phyloP scores from a whole-genome alignment of 2,888 invertebrate genomes.

The Cylindroiulus punctatus region DNA sequence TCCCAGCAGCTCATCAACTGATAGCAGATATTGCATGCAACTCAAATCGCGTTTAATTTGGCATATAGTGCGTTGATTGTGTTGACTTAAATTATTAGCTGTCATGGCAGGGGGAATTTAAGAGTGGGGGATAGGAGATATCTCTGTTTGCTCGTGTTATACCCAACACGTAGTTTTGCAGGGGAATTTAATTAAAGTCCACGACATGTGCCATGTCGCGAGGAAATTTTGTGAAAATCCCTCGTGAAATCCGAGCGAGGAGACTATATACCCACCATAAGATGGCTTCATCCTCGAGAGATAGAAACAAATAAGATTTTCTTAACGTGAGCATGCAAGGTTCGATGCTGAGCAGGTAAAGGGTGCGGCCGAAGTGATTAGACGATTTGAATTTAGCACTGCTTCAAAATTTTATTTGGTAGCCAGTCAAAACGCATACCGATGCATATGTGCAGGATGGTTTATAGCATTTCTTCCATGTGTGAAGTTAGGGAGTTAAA shows the following conservation, averaged over 20 bases:
- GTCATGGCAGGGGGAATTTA: conserved; percentile 37
- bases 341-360: background rate
- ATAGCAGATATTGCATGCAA: conserved; percentile 40
- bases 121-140: background rate
- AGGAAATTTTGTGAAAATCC: background rate
- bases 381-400: no score
- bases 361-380: no score
- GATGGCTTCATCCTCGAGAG: background rate
- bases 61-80: conserved; percentile 40
- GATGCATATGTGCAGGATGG: no score
- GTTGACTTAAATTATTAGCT: conserved; percentile 45
- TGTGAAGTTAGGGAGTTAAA: no score
- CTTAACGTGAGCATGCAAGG: background rate
- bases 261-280: background rate
- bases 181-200: conserved; percentile 39
- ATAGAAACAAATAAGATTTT: background rate
- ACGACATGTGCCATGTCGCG: background rate
- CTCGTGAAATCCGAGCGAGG: background rate
- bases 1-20: conserved; percentile 15
- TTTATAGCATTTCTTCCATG: no score
- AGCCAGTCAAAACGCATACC: no score
- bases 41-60: conserved; percentile 40
- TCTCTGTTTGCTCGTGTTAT: conserved; percentile 36
- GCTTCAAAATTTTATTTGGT: no score
- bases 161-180: conserved; percentile 12